These are phyloP conservation scores for Camelus dromedarius DNA, from an alignment of 2,113 vertebrate species.

Conservation along the genomic window DNA sequence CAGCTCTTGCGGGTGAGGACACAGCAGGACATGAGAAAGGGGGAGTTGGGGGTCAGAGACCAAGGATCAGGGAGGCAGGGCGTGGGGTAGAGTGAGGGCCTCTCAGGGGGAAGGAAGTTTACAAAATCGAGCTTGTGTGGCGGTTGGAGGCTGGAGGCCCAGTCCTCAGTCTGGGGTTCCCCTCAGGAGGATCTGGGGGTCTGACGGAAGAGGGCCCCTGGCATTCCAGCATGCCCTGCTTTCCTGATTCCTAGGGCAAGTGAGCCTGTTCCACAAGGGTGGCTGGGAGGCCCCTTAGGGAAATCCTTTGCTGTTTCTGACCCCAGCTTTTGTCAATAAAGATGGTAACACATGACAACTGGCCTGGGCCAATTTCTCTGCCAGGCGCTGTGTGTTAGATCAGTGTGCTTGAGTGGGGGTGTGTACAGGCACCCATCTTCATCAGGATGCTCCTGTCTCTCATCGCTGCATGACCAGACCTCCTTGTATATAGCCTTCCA, in stretches of 20 bases:
- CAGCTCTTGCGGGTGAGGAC: background rate
- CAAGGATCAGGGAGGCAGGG: background rate
- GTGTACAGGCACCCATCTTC: rapidly evolving
- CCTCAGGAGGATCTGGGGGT: background rate
- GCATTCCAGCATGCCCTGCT: background rate
- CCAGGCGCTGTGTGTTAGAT: background rate
- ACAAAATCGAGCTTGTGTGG: background rate
- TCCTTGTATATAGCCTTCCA: background rate
- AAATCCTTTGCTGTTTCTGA: conserved; percentile 9
- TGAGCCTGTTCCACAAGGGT: background rate
- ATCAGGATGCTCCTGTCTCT: background rate
- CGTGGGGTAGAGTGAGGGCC: rapidly evolving
- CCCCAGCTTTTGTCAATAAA: conserved; percentile 59
- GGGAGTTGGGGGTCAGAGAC: background rate
- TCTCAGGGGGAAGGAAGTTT: background rate
- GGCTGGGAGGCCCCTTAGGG: background rate
- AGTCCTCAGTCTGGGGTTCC: background rate
- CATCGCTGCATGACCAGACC: background rate
- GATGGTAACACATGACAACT: background rate
- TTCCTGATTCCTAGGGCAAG: background rate
- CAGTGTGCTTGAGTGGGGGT: background rate
- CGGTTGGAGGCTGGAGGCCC: background rate
- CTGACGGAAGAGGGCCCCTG: no score
- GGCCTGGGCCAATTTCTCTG: background rate
- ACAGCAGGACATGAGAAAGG: background rate